phyloP scores from a whole-genome alignment of 2,113 vertebrate species.

The Gobio gobio region DNA sequence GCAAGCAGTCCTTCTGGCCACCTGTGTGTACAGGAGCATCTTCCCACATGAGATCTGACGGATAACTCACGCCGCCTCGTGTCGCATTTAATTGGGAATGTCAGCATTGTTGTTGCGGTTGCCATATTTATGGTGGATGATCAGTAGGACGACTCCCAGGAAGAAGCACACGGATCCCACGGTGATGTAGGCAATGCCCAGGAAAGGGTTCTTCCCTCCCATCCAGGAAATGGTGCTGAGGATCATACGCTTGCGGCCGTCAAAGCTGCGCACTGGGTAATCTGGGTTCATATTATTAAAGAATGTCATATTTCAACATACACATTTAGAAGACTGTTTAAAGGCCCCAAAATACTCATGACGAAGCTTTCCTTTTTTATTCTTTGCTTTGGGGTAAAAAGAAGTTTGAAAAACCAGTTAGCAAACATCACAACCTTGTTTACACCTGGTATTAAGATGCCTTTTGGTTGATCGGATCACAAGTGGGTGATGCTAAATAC shows the following conservation, averaged over 20 bases:
- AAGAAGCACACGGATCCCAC: conserved; percentile 96
- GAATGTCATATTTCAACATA: conserved; percentile 34
- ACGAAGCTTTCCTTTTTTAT: no score
- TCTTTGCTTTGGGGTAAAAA: no score
- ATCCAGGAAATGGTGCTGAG: conserved; percentile 99
- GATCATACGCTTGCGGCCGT: conserved; percentile 96
- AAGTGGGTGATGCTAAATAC: no score
- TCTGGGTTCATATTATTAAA: conserved; percentile 84
- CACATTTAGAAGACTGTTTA: neutral
- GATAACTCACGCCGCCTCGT: neutral
- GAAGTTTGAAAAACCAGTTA: no score
- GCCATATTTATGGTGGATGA: conserved; percentile 97
- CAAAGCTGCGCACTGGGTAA: conserved; percentile 94
- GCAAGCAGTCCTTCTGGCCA: conserved; percentile 64
- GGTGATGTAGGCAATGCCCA: conserved; percentile 96
- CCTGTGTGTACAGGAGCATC: conserved; percentile 40
- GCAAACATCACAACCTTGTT: no score
- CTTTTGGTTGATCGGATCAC: no score
- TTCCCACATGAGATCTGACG: neutral
- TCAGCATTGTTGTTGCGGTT: conserved; percentile 91
- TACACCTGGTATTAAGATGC: no score
- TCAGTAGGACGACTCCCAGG: conserved; percentile 91
- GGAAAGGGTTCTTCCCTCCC: conserved; percentile 98
- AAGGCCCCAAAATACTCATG: no score
- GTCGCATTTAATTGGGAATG: conserved; percentile 83